phyloP scores from a whole-genome alignment of 1,140 invertebrate genomes.

The Trialeurodes vaporariorum region DNA sequence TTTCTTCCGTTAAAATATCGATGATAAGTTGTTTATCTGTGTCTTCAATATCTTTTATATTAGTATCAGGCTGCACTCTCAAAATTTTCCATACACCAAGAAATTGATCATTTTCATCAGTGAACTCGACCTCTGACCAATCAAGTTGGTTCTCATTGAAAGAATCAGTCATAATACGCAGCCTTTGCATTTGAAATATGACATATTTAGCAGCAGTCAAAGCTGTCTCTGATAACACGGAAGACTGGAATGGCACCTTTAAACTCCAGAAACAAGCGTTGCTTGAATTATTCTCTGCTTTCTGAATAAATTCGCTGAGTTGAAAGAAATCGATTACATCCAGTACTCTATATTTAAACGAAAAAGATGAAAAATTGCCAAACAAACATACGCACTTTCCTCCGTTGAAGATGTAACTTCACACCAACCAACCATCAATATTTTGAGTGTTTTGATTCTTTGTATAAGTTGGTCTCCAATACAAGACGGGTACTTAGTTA shows the following conservation, averaged over 20 bases:
- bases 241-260: neutral
- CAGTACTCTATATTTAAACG: neutral
- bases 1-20: neutral
- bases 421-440: neutral
- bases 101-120: neutral
- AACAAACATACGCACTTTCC: neutral
- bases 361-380: neutral
- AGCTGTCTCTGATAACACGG: neutral
- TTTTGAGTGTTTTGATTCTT: neutral
- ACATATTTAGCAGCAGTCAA: neutral
- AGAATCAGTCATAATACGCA: neutral
- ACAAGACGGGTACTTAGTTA: neutral
- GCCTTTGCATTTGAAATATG: neutral
- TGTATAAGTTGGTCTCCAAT: no score
- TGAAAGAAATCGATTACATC: neutral
- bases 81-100: neutral
- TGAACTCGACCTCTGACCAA: neutral
- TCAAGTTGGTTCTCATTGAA: neutral
- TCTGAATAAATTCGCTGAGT: neutral
- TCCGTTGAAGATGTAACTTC: neutral
- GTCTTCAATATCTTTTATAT: neutral
- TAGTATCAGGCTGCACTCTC: neutral
- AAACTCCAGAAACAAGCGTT: neutral
- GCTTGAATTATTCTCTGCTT: neutral
- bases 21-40: neutral